Evolutionary conservation across 2,888 invertebrate species (phyloP), one percentile per base, ranked within the genome.

Genomic region (Tiliacea citrago): DNA sequence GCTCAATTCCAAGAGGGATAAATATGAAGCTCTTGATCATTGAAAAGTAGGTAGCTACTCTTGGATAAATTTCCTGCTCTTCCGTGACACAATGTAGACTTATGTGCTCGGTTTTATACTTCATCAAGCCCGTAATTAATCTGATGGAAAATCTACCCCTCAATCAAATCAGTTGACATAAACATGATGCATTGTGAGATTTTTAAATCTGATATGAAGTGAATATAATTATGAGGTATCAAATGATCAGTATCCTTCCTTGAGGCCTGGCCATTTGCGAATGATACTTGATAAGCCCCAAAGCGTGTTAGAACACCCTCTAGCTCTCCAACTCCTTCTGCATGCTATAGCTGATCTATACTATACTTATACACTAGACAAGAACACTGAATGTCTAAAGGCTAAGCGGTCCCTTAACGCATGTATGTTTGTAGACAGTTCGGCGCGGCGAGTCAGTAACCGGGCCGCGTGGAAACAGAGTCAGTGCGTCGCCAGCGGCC

Each of bases 381-480:
- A 79, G 83, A 75, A 86, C 89, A 87, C 86, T 88, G 86, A 86
- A 85, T 84, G 84, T 87, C 86, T 88, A 87, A 88, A 87, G 88
- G 90, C 91, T 93, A 93, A 93, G 94, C 95, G 93, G 94, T 94
- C 92, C 95, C 95, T 96, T 97, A 97, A 97, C 97, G 97, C 97
- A 97, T 97, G 97, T 97, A 97, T 97, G 97, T 97, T 98, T 98
- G 98, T 98, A 98, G 98, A 98, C 98, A 98, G 98, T 98, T 98
- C 98, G 98, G 97, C 98, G 98, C 98, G 98, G 97, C 98, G 98
- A 98, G 97, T 97, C 97, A 98, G 97, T 97, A 96, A 93, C 93
- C 97, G 98, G 97, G 97, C 98, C 97, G 98, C 98, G 98, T 98
- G 98, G 98, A 98, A 98, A 97, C 98, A 98, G 97, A 98, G 98